A percentile compares a stretch with the other conserved stretches of the same genome.
phyloP scores from a whole-genome alignment of 2,888 invertebrate genomes.

The Agrochola lychnidis region DNA sequence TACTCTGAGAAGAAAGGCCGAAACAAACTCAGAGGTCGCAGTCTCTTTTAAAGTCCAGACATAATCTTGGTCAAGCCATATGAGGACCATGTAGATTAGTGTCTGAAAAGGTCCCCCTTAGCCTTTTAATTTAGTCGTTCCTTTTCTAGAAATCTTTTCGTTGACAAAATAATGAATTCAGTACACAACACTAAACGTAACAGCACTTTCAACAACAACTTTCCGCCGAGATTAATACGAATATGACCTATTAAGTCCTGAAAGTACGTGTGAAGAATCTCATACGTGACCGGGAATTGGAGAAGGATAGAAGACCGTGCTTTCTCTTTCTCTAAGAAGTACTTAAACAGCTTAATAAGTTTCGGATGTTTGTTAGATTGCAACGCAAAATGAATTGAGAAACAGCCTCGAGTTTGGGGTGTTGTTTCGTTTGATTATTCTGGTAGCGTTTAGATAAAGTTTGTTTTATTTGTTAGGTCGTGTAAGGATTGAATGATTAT shows the following conservation, averaged over 20 bases:
- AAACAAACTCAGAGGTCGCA: too few relatives aligned
- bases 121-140: background rate
- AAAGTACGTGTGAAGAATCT: constrained; percentile 68
- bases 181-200: constrained; percentile 34
- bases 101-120: too few relatives aligned
- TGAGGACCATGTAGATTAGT: too few relatives aligned
- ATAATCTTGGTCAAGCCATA: too few relatives aligned
- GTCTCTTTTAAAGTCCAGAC: too few relatives aligned
- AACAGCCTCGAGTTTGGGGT: constrained; percentile 37
- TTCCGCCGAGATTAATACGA: constrained; percentile 57
- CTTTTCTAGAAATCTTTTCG: constrained; percentile 21
- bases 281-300: constrained; percentile 55
- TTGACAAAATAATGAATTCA: constrained; percentile 53
- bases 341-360: constrained; percentile 69
- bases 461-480: constrained; percentile 37
- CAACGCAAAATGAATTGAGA: constrained; percentile 67
- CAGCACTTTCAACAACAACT: constrained; percentile 61
- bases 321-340: constrained; percentile 53
- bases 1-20: too few relatives aligned
- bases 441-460: constrained; percentile 27
- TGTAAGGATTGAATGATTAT: constrained; percentile 20
- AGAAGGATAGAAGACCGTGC: constrained; percentile 23
- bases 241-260: constrained; percentile 69
- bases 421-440: constrained; percentile 57
- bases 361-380: constrained; percentile 70